These are phyloP conservation scores for Benitochromis conjunctus DNA, from an alignment of 2,113 vertebrate species.

Conservation along the genomic window DNA sequence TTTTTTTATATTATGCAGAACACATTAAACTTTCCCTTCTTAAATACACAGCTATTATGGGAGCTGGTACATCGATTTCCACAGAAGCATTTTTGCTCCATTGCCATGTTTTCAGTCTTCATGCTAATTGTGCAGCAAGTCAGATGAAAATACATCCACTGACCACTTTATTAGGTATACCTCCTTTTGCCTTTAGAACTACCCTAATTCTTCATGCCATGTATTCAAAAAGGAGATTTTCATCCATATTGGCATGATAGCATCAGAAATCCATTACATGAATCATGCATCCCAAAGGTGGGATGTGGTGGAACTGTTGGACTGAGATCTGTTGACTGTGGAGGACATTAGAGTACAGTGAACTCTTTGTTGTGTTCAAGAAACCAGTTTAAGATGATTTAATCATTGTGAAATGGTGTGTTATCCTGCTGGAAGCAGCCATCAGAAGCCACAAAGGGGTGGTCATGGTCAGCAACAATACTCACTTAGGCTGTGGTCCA, in stretches of 20 bases:
- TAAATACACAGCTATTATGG: neutral
- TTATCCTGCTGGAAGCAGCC: too few relatives aligned
- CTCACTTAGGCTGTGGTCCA: neutral
- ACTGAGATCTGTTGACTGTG: neutral
- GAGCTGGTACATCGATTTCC: neutral
- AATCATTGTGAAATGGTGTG: too few relatives aligned
- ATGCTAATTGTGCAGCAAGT: neutral
- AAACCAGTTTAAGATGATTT: neutral
- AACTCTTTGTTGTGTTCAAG: neutral
- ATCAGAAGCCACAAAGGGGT: too few relatives aligned
- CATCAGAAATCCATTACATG: neutral
- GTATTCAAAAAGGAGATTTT: neutral
- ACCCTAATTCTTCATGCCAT: neutral
- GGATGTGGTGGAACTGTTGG: neutral
- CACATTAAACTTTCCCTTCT: neutral
- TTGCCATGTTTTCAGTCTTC: neutral
- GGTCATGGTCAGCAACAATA: too few relatives aligned
- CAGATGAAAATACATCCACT: neutral
- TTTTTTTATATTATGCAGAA: neutral
- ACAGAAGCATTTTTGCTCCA: neutral
- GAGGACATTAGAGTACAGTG: neutral
- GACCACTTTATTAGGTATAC: neutral
- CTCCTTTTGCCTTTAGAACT: neutral
- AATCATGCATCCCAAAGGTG: neutral
- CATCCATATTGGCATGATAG: neutral